Conservation (phyloP, 2,113 vertebrate species). For the Callithrix jacchus region DNA sequence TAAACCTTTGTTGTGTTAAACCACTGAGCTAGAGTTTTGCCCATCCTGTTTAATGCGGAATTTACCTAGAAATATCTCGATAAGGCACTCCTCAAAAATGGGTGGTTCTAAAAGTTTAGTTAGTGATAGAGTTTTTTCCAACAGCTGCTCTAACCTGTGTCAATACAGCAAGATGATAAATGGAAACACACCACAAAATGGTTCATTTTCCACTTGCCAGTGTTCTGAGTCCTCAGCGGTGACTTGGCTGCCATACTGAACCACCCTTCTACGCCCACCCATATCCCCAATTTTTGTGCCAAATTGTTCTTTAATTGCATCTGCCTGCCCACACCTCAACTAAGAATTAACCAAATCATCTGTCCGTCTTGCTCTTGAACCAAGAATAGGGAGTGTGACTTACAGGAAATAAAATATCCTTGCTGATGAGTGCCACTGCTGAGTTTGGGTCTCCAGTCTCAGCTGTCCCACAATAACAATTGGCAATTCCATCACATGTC, state of each 20-base stretch:
- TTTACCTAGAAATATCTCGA: background rate
- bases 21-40: background rate
- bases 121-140: background rate
- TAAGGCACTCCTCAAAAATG: background rate
- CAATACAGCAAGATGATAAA: slow-evolving; percentile 47
- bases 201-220: background rate
- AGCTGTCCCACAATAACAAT: background rate
- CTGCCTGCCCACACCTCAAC: background rate
- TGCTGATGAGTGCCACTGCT: background rate
- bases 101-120: background rate
- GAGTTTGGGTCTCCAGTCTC: background rate
- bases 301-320: background rate
- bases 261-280: background rate
- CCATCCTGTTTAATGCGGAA: background rate
- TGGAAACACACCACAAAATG: background rate
- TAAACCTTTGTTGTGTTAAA: background rate
- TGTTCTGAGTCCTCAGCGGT: background rate
- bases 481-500: background rate
- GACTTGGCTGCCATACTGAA: background rate
- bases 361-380: background rate
- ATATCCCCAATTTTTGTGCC: background rate
- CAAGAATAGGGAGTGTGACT: background rate
- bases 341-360: slow-evolving; percentile 6
- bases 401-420: background rate
- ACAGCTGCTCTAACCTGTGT: background rate